Conservation (phyloP, 2,888 invertebrate genomes). For the Cabera pusaria region DNA sequence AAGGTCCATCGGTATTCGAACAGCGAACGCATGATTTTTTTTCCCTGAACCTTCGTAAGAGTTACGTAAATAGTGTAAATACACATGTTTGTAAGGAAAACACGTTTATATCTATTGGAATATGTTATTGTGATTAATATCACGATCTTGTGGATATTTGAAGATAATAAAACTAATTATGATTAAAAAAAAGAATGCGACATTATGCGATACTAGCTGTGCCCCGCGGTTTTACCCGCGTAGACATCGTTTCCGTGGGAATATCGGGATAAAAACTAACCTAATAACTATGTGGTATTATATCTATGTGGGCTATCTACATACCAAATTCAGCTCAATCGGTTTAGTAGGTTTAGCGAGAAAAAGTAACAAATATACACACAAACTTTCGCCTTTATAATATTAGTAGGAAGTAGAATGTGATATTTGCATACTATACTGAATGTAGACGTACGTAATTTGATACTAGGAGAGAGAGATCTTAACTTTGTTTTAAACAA, state of each 20-base stretch:
- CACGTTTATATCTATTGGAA: slow-evolving; percentile 3
- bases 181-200: slow-evolving; percentile 3
- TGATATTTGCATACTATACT: slow-evolving; percentile 5
- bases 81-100: not conserved
- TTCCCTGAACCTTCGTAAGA: slow-evolving; percentile 45
- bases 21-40: slow-evolving; percentile 48
- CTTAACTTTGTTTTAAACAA: no score
- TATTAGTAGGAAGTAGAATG: no score
- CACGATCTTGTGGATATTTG: slow-evolving; percentile 8
- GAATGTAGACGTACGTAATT: slow-evolving; percentile 3
- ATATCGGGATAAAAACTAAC: no score
- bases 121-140: slow-evolving; percentile 2
- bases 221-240: no score
- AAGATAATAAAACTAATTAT: slow-evolving; percentile 7
- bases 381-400: no score
- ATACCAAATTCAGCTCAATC: no score
- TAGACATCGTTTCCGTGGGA: no score
- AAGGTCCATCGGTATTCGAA: slow-evolving; percentile 53
- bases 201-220: no score
- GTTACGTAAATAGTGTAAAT: slow-evolving; percentile 49
- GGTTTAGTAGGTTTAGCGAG: no score
- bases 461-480: no score
- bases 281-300: no score
- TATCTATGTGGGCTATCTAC: slow-evolving; percentile 2
- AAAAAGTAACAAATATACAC: no score